Evolutionary conservation across 2,888 invertebrate genomes (phyloP), one percentile per base, ranked within the genome.

Genomic region (Dilophus febrilis): DNA sequence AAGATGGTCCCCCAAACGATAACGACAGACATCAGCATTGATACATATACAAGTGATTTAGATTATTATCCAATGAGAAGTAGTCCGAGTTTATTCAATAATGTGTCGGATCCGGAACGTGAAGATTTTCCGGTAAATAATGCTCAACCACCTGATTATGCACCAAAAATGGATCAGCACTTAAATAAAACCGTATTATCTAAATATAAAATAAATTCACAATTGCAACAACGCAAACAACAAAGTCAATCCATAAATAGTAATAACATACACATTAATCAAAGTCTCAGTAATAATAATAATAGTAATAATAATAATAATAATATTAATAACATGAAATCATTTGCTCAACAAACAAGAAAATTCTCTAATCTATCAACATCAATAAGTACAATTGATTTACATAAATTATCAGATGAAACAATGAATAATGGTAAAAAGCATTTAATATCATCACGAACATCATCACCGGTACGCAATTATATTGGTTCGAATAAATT

Each of bases 41-140:
- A 52, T 41, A 46, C 48, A 37, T 54, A 50, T 45, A 46, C 46
- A 22, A 55, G 50, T 41, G 56, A 55, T 17, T 29, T 46, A 16
- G 46, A 45, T 29, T 46, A 44, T 35, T 44, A 43, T 48, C 50
- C 52, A 22, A 58, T 33, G 27, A 22, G 13, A 27, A 34, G 34
- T 18, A 34, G 34, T 33, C 53, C 52, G 7, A 61, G 33, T 4
- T 33, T 37, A 11, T n/a, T n/a, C n/a, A 29, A 27, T 12, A 43
- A 62, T 41, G 59, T 59, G 45, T 57, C 59, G 37, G 57, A 53
- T 42, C 59, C 61, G 42, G 55, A 61, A 51, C 56, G 56, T 13
- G 61, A 62, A 48, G 61, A 62, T 44, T 62, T 63, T 45, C 61
- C 61, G 6, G 59, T 63, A 26, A 62, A 62, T 41, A 52, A 41